These are phyloP conservation scores for Beroe forskalii DNA, from an alignment of 37 sponge, comb jelly and placozoan species.

Conservation along the genomic window DNA sequence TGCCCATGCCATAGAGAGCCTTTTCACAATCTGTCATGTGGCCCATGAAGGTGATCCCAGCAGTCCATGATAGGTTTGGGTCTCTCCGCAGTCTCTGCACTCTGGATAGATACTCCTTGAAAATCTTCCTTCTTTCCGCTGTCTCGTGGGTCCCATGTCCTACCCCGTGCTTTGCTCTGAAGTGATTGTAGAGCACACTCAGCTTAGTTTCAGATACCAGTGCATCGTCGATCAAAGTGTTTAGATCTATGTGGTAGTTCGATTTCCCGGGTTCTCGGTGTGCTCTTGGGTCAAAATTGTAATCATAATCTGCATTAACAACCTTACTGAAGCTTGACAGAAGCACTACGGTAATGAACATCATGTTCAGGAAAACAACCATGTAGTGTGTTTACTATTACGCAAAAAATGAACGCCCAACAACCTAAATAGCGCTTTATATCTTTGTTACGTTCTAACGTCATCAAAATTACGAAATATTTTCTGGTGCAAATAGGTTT, in stretches of 20 bases:
- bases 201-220: neutral
- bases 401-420: too few species aligned
- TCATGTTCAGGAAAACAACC: too few species aligned
- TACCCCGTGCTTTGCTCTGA: neutral
- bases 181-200: neutral
- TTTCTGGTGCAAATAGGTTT: too few species aligned
- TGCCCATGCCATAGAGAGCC: neutral
- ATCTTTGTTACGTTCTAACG: too few species aligned
- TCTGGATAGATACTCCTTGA: neutral
- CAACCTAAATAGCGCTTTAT: too few species aligned
- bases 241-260: neutral
- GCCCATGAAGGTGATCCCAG: neutral
- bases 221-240: neutral
- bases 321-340: neutral
- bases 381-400: too few species aligned
- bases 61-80: neutral
- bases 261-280: neutral
- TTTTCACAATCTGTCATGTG: neutral
- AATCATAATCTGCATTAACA: too few species aligned
- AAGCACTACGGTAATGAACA: neutral
- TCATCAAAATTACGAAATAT: too few species aligned
- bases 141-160: neutral
- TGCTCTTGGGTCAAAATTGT: neutral
- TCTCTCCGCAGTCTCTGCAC: neutral
- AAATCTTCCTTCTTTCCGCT: neutral